These are phyloP conservation scores for Hirtodrosophila histrioides DNA, from an alignment of 2,888 invertebrate genomes.

Conservation along the genomic window DNA sequence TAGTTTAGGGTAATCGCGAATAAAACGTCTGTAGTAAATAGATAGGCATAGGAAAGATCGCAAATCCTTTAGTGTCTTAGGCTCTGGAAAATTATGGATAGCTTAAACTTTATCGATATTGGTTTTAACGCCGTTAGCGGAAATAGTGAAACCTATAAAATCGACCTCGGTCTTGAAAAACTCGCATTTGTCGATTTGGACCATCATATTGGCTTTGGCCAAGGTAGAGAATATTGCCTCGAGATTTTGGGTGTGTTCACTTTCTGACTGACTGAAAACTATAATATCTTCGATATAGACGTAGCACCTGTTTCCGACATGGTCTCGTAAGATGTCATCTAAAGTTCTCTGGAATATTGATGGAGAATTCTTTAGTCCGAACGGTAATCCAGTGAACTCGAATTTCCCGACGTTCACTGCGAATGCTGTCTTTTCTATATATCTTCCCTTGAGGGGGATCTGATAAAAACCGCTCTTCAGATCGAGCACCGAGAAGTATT, in stretches of 20 bases:
- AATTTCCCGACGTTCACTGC: too few relatives aligned
- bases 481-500: too few relatives aligned
- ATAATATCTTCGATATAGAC: constrained; percentile 26
- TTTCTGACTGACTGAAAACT: constrained; percentile 34
- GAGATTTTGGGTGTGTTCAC: constrained; percentile 19
- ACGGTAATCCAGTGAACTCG: too few relatives aligned
- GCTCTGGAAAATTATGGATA: constrained; percentile 22
- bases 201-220: constrained; percentile 20
- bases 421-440: too few relatives aligned
- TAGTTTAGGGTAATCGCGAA: constrained; percentile 29
- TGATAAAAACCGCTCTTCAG: too few relatives aligned
- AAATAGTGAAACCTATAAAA: constrained; percentile 38
- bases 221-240: constrained; percentile 23
- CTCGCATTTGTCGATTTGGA: constrained; percentile 36
- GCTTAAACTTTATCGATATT: constrained; percentile 31
- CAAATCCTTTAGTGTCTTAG: constrained; percentile 24
- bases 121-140: constrained; percentile 29
- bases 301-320: neutral
- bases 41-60: constrained; percentile 23
- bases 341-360: too few relatives aligned
- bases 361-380: too few relatives aligned
- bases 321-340: neutral
- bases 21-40: constrained; percentile 19
- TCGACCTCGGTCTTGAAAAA: constrained; percentile 33
- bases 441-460: too few relatives aligned